Evolutionary conservation across 2,888 invertebrate genomes (phyloP), one percentile per base, ranked within the genome.

Genomic region (Eristalinus aeneus): DNA sequence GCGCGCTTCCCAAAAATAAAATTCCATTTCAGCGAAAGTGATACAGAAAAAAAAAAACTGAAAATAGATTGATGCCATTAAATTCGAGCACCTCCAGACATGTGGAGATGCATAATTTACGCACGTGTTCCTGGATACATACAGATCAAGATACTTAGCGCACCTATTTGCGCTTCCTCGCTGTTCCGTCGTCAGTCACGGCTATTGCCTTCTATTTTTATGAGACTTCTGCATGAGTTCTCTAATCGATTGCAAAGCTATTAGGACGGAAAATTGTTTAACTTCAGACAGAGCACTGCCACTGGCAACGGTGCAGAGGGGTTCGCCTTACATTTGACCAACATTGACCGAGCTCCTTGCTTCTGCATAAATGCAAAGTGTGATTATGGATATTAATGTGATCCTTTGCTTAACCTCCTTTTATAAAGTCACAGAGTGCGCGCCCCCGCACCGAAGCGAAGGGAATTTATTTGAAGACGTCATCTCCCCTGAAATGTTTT

Each of bases 81-180:
- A 69, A 27, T 36, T 36, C 6, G 46, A 58, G 58, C 64, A 80
- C 34, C 53, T 34, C 36, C 36, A 64, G 22, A 20, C 74, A 67
- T 34, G 54, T 22, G 72, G 34, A 53, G 74, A 69, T 46, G 61
- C n/a, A 78, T 34, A 68, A 39, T 74, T 39, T 46, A 16, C 5
- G 39, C 68, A 32, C 68, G 65, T 58, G 67, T 54, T 75, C 23
- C 20, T 74, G 83, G 64, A 36, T 71, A 75, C 79, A 75, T 68
- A 36, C 53, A 73, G 65, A 67, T 75, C 36, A 39, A 16, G 23
- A 2, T 56, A 32, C 64, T 16, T 34, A 27, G 27, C 54, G 56
- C 64, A 46, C 12, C 23, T 73, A 10, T 63, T 31, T 32, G 32
- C 65, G 67, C 36, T 63, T 61, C 68, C 27, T n/a, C 56, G 3